These are phyloP conservation scores for Microctenopoma stevenorrisi DNA, from an alignment of 2,797 vertebrate species.

Conservation along the genomic window DNA sequence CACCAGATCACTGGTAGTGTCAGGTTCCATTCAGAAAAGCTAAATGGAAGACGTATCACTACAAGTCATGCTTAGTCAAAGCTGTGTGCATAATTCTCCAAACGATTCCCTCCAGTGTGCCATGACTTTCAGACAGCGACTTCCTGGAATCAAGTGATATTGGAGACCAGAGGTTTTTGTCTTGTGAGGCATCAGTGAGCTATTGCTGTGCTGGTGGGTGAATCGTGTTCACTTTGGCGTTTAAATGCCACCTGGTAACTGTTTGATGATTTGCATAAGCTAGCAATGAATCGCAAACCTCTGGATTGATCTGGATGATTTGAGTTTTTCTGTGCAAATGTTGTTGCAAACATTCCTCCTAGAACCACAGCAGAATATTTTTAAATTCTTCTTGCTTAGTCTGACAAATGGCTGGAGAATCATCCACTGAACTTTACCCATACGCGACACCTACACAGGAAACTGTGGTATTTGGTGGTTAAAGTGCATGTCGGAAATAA, in stretches of 20 bases:
- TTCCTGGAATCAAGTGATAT: no score
- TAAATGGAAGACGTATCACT: no score
- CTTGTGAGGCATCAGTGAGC: no score
- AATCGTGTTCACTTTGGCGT: no score
- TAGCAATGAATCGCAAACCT: neutral
- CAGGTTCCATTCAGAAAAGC: no score
- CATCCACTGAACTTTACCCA: neutral
- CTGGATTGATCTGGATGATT: neutral
- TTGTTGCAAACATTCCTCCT: neutral
- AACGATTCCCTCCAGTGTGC: no score
- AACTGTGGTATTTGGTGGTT: constrained; percentile 13
- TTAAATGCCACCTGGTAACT: neutral
- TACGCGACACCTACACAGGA: constrained; percentile 2
- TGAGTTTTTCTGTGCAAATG: neutral
- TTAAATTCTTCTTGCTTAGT: neutral
- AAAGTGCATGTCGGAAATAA: constrained; percentile 10
- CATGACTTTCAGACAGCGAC: neutral
- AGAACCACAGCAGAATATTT: neutral
- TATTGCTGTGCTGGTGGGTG: no score
- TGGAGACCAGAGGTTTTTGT: no score
- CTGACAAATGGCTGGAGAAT: neutral
- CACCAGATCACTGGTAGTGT: no score
- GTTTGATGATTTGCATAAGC: neutral
- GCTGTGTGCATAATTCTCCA: no score
- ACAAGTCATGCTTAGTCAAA: no score